Evolutionary conservation across 2,888 invertebrate species (phyloP).

Genomic region (Synergus itoensis): DNA sequence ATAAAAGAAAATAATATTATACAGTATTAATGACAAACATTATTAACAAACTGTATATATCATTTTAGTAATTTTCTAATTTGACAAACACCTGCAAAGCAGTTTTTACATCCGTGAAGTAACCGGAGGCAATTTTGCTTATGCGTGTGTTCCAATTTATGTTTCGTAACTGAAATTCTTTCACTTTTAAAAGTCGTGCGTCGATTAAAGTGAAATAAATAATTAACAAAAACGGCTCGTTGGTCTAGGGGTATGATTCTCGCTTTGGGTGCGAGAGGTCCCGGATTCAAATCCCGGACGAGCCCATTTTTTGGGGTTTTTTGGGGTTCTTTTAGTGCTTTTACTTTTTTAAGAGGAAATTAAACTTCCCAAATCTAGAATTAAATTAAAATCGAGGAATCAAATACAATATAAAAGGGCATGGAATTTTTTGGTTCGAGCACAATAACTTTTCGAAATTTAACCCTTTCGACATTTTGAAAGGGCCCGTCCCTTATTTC

Average conservation of each 20-base stretch:
- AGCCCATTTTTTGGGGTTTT: slow-evolving; percentile 78
- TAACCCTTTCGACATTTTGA: background rate
- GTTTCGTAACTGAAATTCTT: background rate
- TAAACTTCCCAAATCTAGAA: background rate
- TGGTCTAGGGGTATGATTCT: slow-evolving; percentile 86
- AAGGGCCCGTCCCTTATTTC: background rate
- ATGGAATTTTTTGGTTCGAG: too few species aligned
- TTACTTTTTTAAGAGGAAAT: background rate
- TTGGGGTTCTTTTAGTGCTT: background rate
- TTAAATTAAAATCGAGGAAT: too few species aligned
- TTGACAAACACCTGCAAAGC: background rate
- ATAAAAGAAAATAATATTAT: too few species aligned
- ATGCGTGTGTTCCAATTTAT: background rate
- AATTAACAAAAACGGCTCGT: slow-evolving; percentile 78
- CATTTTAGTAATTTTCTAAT: background rate
- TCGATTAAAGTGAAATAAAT: background rate
- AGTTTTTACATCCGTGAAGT: background rate
- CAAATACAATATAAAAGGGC: too few species aligned
- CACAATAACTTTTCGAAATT: too few species aligned
- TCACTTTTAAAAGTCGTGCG: background rate
- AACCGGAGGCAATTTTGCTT: background rate
- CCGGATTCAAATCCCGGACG: slow-evolving; percentile 86
- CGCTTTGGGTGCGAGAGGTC: slow-evolving; percentile 86
- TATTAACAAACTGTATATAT: background rate
- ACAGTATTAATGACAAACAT: background rate